phyloP scores from a whole-genome alignment of 2,797 vertebrate genomes.

The Pteropus rufus region DNA sequence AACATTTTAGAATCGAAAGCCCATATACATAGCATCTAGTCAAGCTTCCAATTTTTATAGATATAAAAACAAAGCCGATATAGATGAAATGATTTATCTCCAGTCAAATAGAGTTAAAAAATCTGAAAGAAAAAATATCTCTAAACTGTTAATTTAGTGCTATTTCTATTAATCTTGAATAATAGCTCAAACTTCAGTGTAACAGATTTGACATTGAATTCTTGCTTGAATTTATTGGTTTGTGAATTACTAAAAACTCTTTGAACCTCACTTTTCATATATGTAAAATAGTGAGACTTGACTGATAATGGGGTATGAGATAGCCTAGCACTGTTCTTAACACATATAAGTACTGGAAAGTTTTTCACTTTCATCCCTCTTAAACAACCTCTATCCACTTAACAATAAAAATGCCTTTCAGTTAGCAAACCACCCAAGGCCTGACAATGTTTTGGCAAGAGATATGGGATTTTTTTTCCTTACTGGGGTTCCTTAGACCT shows the following conservation, averaged over 20 bases:
- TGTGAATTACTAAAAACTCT: constrained; percentile 35
- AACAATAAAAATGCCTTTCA: constrained; percentile 35
- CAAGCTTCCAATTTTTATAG: neutral
- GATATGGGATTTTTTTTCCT: neutral
- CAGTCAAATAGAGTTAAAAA: neutral
- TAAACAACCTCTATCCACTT: constrained; percentile 16
- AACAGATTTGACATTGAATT: constrained; percentile 11
- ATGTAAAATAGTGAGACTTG: neutral
- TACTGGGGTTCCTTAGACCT: neutral
- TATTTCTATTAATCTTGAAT: constrained; percentile 32
- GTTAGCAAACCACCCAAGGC: neutral
- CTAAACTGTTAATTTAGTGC: constrained; percentile 16
- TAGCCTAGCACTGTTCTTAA: neutral
- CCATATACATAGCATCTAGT: neutral
- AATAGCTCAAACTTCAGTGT: constrained; percentile 2
- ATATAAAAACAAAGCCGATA: neutral
- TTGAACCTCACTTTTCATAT: neutral
- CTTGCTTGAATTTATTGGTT: neutral
- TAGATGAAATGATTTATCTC: neutral
- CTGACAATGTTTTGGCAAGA: constrained; percentile 37
- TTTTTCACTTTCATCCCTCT: neutral
- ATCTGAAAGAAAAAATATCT: constrained; percentile 6
- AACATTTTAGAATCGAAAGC: constrained; percentile 34
- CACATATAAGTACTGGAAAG: neutral
- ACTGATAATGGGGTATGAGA: neutral